A percentile compares a stretch with the other conserved stretches of the same genome.
Evolutionary conservation across 2,113 vertebrate genomes (phyloP).

Genomic region (Bufo gargarizans): DNA sequence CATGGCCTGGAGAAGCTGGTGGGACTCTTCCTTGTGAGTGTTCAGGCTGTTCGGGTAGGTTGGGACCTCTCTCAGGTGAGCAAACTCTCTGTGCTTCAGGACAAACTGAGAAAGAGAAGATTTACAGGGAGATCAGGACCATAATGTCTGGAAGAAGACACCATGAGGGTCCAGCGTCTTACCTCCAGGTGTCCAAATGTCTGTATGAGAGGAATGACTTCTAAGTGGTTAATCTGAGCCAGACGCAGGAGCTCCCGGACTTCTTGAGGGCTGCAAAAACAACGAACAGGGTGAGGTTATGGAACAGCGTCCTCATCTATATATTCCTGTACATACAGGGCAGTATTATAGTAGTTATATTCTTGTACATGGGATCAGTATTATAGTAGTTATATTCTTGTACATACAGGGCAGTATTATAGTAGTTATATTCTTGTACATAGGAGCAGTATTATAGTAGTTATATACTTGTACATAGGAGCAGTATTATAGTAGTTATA

Average conservation of each 20-base stretch:
- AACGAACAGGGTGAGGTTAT: neutral
- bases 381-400: conserved; percentile 17
- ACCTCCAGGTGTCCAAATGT: conserved; percentile 98
- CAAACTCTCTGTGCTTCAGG: conserved; percentile 83
- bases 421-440: conserved; percentile 10
- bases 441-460: conserved; percentile 12
- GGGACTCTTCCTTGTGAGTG: conserved; percentile 80
- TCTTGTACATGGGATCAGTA: neutral
- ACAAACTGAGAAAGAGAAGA: conserved; percentile 78
- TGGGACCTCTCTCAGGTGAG: conserved; percentile 82
- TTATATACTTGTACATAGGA: neutral
- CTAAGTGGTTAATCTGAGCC: conserved; percentile 77
- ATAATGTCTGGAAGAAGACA: neutral
- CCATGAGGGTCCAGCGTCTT: conserved; percentile 56
- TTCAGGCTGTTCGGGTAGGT: conserved; percentile 87
- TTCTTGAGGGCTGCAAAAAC: conserved; percentile 76
- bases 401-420: neutral
- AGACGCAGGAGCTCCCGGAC: conserved; percentile 76
- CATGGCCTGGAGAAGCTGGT: conserved; percentile 81
- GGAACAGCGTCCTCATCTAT: too few species aligned
- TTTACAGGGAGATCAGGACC: too few species aligned
- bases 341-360: conserved; percentile 7
- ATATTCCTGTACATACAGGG: neutral
- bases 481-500: conserved; percentile 14
- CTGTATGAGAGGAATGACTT: conserved; percentile 91